Percentiles rank a stretch among this genome's conserved stretches.
Conservation (phyloP, 2,888 invertebrate species). For the Drosophila koepferae region DNA sequence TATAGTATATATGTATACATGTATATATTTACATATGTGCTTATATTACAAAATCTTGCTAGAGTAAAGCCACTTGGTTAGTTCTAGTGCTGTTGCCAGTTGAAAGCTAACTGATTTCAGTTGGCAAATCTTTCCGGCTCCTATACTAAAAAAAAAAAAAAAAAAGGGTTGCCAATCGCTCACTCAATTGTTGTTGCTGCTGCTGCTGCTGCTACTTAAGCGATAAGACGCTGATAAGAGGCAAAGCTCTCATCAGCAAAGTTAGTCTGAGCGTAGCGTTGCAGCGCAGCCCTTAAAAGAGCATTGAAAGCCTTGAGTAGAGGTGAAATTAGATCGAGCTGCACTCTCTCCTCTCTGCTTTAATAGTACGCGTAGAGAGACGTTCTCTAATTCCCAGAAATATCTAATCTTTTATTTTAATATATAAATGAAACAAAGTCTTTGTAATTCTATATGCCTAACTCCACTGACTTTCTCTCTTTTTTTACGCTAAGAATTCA, state of each 20-base stretch:
- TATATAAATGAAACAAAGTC: too few species aligned
- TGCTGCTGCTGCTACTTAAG: slow-evolving; percentile 26
- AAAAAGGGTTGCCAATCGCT: slow-evolving; percentile 52
- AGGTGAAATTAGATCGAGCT: neutral
- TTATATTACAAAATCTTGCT: slow-evolving; percentile 2
- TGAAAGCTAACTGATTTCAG: slow-evolving; percentile 66
- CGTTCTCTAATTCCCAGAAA: neutral
- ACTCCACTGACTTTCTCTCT: too few species aligned
- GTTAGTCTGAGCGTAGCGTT: slow-evolving; percentile 9
- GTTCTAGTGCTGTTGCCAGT: slow-evolving; percentile 55
- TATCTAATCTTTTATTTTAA: too few species aligned
- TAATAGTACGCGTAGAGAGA: neutral
- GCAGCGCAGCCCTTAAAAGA: neutral
- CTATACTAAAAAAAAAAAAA: slow-evolving; percentile 37
- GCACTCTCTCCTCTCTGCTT: neutral
- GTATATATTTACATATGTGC: neutral
- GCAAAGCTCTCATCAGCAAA: slow-evolving; percentile 41
- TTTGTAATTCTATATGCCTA: too few species aligned
- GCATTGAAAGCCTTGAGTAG: neutral
- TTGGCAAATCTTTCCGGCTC: slow-evolving; percentile 57
- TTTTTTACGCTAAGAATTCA: too few species aligned
- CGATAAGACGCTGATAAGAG: slow-evolving; percentile 53
- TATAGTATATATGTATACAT: neutral
- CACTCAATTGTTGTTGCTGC: slow-evolving; percentile 3
- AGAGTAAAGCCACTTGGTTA: slow-evolving; percentile 24